Conservation (phyloP, 2,797 vertebrate species). For the Ptychadena robeensis region DNA sequence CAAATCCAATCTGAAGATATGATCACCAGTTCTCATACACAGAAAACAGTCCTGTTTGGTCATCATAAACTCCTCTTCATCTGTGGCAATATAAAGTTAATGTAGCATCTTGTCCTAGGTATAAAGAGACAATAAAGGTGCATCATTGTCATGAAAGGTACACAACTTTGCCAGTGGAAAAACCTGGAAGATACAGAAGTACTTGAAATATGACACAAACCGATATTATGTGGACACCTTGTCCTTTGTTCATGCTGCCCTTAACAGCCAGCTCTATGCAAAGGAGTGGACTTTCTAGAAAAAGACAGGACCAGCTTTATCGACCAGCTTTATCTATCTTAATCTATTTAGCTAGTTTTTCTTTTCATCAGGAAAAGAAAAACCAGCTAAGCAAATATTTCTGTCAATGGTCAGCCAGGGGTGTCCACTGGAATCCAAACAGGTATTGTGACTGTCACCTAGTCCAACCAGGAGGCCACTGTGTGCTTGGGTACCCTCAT, state of each 20-base stretch:
- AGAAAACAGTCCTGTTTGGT: neutral
- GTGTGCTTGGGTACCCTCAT: too few species aligned
- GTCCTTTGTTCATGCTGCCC: too few species aligned
- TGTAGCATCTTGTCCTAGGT: neutral
- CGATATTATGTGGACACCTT: too few species aligned
- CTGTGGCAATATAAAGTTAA: neutral
- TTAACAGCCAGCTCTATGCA: neutral
- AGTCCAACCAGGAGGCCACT: too few species aligned
- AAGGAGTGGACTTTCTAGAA: neutral
- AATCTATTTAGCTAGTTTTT: too few species aligned
- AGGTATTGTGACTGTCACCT: too few species aligned
- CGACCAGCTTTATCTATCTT: too few species aligned
- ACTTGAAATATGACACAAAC: too few species aligned
- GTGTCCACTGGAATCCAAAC: neutral
- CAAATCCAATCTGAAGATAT: neutral
- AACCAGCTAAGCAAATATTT: too few species aligned
- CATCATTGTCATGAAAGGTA: neutral
- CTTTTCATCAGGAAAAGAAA: too few species aligned
- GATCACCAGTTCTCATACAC: neutral
- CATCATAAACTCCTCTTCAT: slow-evolving; percentile 27
- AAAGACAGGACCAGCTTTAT: neutral
- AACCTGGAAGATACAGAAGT: too few species aligned
- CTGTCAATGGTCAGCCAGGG: neutral
- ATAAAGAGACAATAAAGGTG: neutral
- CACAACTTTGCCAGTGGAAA: too few species aligned